Base-by-base conservation (phyloP, 2,113 vertebrate genomes). In the Periophthalmus modestus region DNA sequence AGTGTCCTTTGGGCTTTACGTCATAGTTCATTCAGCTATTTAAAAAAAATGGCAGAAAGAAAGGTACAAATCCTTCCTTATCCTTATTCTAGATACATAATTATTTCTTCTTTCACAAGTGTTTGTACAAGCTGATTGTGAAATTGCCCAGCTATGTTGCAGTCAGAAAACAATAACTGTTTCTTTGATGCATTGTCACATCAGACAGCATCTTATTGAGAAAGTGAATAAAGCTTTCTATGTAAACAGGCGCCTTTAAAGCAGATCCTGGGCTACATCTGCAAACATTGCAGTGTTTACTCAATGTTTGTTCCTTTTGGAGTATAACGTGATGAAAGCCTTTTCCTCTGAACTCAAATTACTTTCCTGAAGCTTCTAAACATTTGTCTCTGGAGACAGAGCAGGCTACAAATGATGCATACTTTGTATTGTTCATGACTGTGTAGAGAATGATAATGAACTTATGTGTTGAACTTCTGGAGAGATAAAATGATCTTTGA, bases 381-480 rank as follows among this genome's bases (percentile, higher is more conserved):
- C n/a, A 3, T 69, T 13, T 6, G 65, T 81, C 81, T 80, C 82
- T 19, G 48, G 74, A 87, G 84, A 81, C 23, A 21, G 36, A 11
- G 66, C 21, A 66, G 75, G 76, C 72, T 69, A 74, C 52, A 77
- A 75, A 78, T 76, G 66, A 77, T 76, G 57, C 71, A 36, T 65
- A 39, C 75, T 75, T 77, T 70, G 47, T 78, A 71, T 83, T 73
- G 70, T 71, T 80, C 52, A 73, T 28, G 65, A 69, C 50, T 69
- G 80, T 81, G 74, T 74, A 72, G 59, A 70, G 78, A 88, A 75
- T 85, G 74, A 78, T 82, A 79, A 80, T 77, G 74, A 36, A 77
- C 80, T 50, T 46, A 78, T 74, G 65, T 74, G 39, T 10, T 10
- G 39, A 9, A 55, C 19, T 66, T 77, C 58, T 21, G 52, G 34